Evolutionary conservation across 2,797 vertebrate species (phyloP), one percentile per base, ranked within the genome.

Genomic region (Siniperca undulata): DNA sequence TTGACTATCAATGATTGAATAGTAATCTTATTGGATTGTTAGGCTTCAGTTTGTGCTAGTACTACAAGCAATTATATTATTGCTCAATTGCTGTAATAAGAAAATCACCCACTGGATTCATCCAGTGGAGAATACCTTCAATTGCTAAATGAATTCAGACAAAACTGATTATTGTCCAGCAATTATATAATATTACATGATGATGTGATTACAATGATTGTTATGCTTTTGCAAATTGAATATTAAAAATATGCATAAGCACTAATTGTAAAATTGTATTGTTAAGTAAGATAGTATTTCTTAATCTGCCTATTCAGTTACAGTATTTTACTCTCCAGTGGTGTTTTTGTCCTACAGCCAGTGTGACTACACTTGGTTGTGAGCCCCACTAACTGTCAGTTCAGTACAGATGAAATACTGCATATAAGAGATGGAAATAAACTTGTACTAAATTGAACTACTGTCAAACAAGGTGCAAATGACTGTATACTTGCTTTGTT

Each of bases 201-300:
- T 70, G 24, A 82, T 70, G 73, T 75, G 22, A 89, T 77, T 72
- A 62, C 65, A 86, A 12, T 67, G 38, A 70, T 65, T 19, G 36
- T 67, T 75, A 71, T 50, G 12, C 3, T 80, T 58, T 76, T n/a
- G 40, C n/a, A 73, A 84, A 82, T 42, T 40, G 24, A 75, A 76
- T 13, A 58, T 64, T 42, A 44, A 66, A 68, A 48, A 74, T 46
- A 61, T 69, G 20, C 12, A 58, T 5, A 12, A 17, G 2, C 40
- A 13, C n/a, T 64, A 70, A 75, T 38, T 50, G 12, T 30, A 72
- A 66, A 58, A 30, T 34, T 36, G 42, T 3, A 56, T 46, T 74
- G 19, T 74, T 66, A 30, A 74, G 19, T 44, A 77, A 36, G 62
- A 52, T 38, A 48, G 65, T 14, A 78, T 55, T 48, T 24, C 22